phyloP scores from a whole-genome alignment of 64 coral and sea anemone genomes.

The Pocillopora verrucosa region DNA sequence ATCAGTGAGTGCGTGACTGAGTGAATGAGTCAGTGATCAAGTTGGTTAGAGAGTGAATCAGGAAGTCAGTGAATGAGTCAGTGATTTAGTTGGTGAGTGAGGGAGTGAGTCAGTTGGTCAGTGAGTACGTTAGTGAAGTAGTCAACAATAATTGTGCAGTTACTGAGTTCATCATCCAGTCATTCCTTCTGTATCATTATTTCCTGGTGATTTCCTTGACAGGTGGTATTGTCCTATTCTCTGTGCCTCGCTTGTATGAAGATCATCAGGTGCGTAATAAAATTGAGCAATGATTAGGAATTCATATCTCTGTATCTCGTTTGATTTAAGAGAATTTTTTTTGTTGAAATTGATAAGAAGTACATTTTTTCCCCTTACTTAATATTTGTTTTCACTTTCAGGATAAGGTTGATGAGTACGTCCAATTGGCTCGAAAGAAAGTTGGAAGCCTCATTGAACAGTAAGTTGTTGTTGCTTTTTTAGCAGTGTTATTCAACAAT shows the following conservation, averaged over 20 bases:
- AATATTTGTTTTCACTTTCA: slow-evolving; percentile 11
- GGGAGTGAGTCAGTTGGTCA: no score
- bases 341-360: no score
- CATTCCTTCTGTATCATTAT: background rate
- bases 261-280: slow-evolving; percentile 72
- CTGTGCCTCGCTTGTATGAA: slow-evolving; percentile 85
- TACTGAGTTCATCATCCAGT: no score
- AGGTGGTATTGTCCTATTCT: slow-evolving; percentile 72
- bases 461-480: slow-evolving; percentile 48
- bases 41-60: no score
- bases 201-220: background rate
- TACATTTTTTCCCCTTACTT: no score
- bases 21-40: no score
- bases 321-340: background rate
- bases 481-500: background rate
- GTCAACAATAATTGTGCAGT: no score
- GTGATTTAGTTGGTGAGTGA: no score
- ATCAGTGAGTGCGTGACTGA: background rate
- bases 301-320: background rate
- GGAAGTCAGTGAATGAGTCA: no score
- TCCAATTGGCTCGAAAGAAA: slow-evolving; percentile 33
- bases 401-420: slow-evolving; percentile 74
- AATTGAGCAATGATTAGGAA: background rate
- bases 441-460: slow-evolving; percentile 54
- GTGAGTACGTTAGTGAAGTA: no score